These are phyloP conservation scores for Apogon talboti DNA, from an alignment of 2,797 vertebrate genomes.

Conservation along the genomic window DNA sequence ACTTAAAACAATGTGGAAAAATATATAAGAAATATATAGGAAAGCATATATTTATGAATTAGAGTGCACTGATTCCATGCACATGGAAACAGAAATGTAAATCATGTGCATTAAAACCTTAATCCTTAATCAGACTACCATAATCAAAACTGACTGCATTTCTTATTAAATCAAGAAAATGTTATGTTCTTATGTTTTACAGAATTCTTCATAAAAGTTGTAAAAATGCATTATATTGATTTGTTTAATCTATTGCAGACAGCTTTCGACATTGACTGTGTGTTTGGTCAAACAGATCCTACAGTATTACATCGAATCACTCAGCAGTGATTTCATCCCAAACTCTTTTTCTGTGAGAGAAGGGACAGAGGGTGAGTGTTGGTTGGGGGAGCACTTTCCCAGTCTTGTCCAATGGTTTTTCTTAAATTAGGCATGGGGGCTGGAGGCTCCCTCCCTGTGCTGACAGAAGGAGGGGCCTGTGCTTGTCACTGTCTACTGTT, in stretches of 20 bases:
- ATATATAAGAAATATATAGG: background rate
- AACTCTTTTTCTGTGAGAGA: slow-evolving; percentile 36
- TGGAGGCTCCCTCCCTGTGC: slow-evolving; percentile 74
- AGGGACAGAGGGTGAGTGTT: slow-evolving; percentile 53
- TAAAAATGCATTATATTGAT: background rate
- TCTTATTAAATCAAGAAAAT: background rate
- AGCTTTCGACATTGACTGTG: too few species aligned
- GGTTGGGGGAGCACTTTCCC: slow-evolving; percentile 69
- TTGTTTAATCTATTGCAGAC: background rate
- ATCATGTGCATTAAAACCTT: background rate
- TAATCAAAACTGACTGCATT: background rate
- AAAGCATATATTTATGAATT: slow-evolving; percentile 28
- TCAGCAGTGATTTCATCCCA: slow-evolving; percentile 15
- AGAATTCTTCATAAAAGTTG: background rate
- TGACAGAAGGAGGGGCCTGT: slow-evolving; percentile 84
- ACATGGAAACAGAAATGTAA: background rate
- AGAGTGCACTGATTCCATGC: slow-evolving; percentile 29
- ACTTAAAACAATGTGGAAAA: slow-evolving; percentile 21
- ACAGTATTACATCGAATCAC: background rate
- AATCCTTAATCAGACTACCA: background rate
- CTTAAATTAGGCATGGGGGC: slow-evolving; percentile 87
- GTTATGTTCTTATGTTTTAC: background rate
- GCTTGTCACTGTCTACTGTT: slow-evolving; percentile 82
- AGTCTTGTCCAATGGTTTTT: slow-evolving; percentile 80
- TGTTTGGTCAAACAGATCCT: too few species aligned